These are phyloP conservation scores for Beris chalybata DNA, from an alignment of 2,888 invertebrate species.

Conservation along the genomic window DNA sequence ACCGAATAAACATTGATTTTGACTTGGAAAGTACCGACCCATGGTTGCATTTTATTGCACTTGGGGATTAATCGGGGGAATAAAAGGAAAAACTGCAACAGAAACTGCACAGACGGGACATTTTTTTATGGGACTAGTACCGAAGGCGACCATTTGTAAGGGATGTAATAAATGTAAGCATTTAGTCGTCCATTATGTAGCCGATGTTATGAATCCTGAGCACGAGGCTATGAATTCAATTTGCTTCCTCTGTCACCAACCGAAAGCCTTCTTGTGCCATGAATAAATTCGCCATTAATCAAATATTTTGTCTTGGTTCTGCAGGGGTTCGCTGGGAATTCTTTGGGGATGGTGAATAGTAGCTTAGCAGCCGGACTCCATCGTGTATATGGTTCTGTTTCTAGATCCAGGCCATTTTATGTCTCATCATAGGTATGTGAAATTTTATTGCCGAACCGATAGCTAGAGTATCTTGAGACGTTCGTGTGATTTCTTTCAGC, in stretches of 20 bases:
- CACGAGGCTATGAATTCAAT: constrained; percentile 22
- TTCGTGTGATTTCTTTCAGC: constrained; percentile 11
- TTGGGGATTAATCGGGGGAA: too few relatives aligned
- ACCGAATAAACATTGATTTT: too few relatives aligned
- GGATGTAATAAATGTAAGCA: too few relatives aligned
- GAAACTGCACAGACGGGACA: too few relatives aligned
- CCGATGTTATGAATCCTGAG: constrained; percentile 14
- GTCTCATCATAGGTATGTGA: constrained; percentile 14
- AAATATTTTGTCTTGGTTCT: constrained; percentile 8
- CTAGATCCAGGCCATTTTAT: constrained; percentile 8
- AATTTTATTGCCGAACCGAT: constrained; percentile 13
- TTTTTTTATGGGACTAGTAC: too few relatives aligned
- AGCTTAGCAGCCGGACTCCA: too few relatives aligned
- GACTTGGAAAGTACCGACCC: too few relatives aligned
- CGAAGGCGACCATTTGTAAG: too few relatives aligned
- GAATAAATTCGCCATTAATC: constrained; percentile 30
- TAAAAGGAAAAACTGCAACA: too few relatives aligned
- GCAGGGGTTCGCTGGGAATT: background rate
- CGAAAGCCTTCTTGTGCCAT: constrained; percentile 15
- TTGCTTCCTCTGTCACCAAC: constrained; percentile 2
- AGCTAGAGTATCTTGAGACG: background rate
- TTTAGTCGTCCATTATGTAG: constrained; percentile 18
- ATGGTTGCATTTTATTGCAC: too few relatives aligned
- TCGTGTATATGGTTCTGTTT: too few relatives aligned
- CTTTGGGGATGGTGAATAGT: background rate